phyloP scores from a whole-genome alignment of 2,113 vertebrate genomes.

The Cavia porcellus region DNA sequence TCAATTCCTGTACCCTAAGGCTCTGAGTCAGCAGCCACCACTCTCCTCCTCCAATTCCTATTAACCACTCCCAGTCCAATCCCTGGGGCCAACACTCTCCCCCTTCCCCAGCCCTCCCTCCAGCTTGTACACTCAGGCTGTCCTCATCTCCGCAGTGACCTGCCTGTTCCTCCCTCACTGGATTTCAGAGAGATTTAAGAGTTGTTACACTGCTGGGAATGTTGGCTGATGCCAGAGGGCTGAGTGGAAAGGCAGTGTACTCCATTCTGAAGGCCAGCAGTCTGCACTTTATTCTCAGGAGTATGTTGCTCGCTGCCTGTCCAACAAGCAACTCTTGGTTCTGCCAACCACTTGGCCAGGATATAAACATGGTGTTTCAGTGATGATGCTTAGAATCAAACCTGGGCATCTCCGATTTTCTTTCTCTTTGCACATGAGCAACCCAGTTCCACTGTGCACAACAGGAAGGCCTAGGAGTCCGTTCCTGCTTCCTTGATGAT shows the following conservation, averaged over 20 bases:
- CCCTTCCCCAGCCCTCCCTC: not conserved
- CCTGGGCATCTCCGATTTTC: not conserved
- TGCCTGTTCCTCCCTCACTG: not conserved
- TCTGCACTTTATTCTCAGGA: not conserved
- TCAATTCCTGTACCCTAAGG: not conserved
- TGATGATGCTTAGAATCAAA: constrained; percentile 14
- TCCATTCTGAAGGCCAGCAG: not conserved
- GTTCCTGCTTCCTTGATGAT: not conserved
- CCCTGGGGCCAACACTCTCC: not conserved
- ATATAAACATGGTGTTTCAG: not conserved
- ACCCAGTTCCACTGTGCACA: not conserved
- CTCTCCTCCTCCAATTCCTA: not conserved
- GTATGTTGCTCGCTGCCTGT: not conserved
- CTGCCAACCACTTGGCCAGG: not conserved
- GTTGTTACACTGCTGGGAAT: not conserved
- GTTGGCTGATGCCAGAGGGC: not conserved
- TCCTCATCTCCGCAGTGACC: not conserved
- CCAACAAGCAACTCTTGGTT: not conserved
- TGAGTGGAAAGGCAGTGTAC: not conserved
- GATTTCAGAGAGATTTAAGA: not conserved
- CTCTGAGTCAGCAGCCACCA: not conserved
- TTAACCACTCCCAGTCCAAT: not conserved
- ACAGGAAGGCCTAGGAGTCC: not conserved
- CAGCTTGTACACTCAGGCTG: not conserved
- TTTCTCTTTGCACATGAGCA: not conserved